Evolutionary conservation across 1,140 invertebrate genomes (phyloP).

Genomic region (Heliothis subflexa): DNA sequence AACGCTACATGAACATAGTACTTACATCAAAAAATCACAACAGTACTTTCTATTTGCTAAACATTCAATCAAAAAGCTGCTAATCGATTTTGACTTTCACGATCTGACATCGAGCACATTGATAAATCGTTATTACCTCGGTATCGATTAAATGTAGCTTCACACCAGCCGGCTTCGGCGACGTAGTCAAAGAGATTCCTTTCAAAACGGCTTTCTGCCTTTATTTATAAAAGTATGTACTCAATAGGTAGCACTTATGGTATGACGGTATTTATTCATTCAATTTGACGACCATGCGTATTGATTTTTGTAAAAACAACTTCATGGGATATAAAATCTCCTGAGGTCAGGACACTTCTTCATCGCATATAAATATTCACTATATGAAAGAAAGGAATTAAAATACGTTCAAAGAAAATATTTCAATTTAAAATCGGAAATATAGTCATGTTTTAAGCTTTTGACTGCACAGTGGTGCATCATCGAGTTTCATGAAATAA

Average conservation of each 20-base stretch:
- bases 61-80: conserved; percentile 55
- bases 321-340: neutral
- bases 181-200: conserved; percentile 57
- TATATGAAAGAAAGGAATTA: too few species aligned
- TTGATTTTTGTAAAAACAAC: neutral
- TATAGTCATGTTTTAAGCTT: neutral
- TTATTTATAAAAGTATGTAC: conserved; percentile 23
- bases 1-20: neutral
- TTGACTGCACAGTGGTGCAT: neutral
- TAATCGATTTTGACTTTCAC: conserved; percentile 71
- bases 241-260: neutral
- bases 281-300: neutral
- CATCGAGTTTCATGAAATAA: too few species aligned
- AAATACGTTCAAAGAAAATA: too few species aligned
- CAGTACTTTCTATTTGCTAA: conserved; percentile 43
- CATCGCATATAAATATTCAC: too few species aligned
- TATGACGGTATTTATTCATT: neutral
- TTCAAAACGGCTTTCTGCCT: conserved; percentile 28
- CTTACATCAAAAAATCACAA: conserved; percentile 24
- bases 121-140: conserved; percentile 58
- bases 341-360: too few species aligned
- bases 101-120: conserved; percentile 56
- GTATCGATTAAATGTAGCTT: conserved; percentile 42
- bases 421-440: too few species aligned
- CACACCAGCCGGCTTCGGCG: conserved; percentile 16